These are phyloP conservation scores for Seira musarum DNA, from an alignment of 2,888 invertebrate genomes.

Conservation along the genomic window DNA sequence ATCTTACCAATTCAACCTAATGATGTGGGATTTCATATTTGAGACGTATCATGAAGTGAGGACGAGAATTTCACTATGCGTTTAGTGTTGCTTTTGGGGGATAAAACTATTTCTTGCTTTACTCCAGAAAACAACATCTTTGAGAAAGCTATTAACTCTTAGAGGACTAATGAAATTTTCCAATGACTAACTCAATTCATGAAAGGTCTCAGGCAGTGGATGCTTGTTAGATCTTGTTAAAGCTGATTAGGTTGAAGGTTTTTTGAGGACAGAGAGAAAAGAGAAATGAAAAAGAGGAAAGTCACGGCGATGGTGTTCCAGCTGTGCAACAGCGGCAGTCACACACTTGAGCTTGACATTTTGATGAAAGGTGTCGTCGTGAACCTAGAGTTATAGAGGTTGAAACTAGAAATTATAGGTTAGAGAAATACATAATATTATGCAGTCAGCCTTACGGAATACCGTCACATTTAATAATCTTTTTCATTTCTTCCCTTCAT, in stretches of 20 bases:
- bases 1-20: conserved; percentile 41
- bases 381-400: not conserved
- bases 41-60: not conserved
- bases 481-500: not conserved
- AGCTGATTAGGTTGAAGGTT: conserved; percentile 47
- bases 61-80: no score
- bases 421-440: not conserved
- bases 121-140: not conserved
- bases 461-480: not conserved
- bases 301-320: conserved; percentile 14
- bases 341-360: conserved; percentile 52
- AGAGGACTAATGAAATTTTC: conserved; percentile 48
- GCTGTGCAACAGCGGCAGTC: conserved; percentile 33
- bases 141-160: conserved; percentile 15
- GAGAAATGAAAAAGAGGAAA: conserved; percentile 22
- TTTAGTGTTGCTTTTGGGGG: no score
- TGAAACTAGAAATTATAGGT: no score
- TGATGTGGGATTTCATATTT: conserved; percentile 23
- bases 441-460: not conserved
- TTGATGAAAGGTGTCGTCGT: conserved; percentile 43
- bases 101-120: no score
- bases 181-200: conserved; percentile 47
- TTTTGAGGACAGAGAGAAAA: conserved; percentile 20
- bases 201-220: conserved; percentile 10
- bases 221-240: conserved; percentile 49